Base-by-base conservation (phyloP, 2,113 vertebrate genomes). In the Gopherus evgoodei region DNA sequence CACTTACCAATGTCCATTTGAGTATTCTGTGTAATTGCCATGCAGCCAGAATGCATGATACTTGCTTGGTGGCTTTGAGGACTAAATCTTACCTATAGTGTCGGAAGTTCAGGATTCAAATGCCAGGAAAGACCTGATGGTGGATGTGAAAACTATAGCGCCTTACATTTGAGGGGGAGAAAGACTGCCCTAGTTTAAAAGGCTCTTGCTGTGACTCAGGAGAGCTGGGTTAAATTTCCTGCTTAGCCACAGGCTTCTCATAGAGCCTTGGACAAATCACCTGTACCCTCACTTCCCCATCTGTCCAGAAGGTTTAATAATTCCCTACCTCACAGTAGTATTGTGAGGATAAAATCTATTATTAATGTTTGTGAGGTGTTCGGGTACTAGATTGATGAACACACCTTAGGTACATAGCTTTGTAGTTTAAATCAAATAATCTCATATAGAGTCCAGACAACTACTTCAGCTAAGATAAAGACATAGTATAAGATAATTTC, bases 401-500 rank as follows among this genome's bases (percentile, higher is more conserved):
- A 11, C 82, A 17, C 42, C 10, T 90, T 62, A 91, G 62, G 44
- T 88, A 96, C 94, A 49, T 53, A 44, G 31, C 80, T 76, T 76
- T 84, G 82, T 81, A 84, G 13, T 52, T 75, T 84, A 83, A 93
- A 92, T 80, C 11, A 25, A 76, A 62, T 38, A 2, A 11, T 72
- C 92, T 81, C 21, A 93, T 62, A 27, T 72, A n/a, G 22, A 94
- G 19, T 69, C 83, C 53, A 83, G 93, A 84, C 65, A 94, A 59
- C 29, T 79, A 49, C 13, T 4, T 81, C 53, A 95, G 79, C 62
- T 88, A 87, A 80, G 87, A 88, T 47, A 91, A 93, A 94, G 62
- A 88, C 92, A 65, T 10, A 82, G 59, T 44, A 29, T 91, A 91
- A 93, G 91, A 93, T 81, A 86, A 94, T 93, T 96, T 81, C 72